Conservation (phyloP, 1,140 invertebrate genomes). For the Chelonus insularis region DNA sequence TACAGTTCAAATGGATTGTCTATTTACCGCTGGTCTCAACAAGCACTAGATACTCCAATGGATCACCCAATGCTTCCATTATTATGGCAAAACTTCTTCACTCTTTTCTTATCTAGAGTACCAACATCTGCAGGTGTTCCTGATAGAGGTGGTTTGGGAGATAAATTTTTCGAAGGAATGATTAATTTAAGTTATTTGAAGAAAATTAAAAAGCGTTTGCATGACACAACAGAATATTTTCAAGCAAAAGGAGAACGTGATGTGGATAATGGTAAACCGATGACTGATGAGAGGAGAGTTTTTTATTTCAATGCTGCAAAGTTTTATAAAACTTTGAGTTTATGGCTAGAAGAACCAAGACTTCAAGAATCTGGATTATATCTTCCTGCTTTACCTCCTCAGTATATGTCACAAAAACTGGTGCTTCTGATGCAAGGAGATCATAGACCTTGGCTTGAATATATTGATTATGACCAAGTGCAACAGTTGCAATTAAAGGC, state of each 20-base stretch:
- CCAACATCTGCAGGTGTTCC: slow-evolving; percentile 54
- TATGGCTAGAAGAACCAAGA: slow-evolving; percentile 80
- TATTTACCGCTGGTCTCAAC: slow-evolving; percentile 79
- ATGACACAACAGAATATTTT: slow-evolving; percentile 69
- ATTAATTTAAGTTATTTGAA: slow-evolving; percentile 72
- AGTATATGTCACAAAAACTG: slow-evolving; percentile 68
- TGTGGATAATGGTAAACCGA: slow-evolving; percentile 47
- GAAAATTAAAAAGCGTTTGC: slow-evolving; percentile 71
- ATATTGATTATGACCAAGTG: slow-evolving; percentile 64
- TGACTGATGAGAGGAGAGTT: slow-evolving; percentile 50
- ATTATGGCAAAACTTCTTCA: slow-evolving; percentile 82
- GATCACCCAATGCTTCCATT: slow-evolving; percentile 74
- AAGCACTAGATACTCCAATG: slow-evolving; percentile 72
- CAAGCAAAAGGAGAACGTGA: slow-evolving; percentile 52
- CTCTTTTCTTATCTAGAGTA: slow-evolving; percentile 70
- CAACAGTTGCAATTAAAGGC: slow-evolving; percentile 60
- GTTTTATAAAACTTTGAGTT: slow-evolving; percentile 66
- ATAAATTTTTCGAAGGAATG: slow-evolving; percentile 77
- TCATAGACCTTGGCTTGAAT: slow-evolving; percentile 69
- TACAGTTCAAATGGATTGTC: slow-evolving; percentile 66
- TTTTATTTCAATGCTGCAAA: slow-evolving; percentile 54
- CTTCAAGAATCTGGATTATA: slow-evolving; percentile 71
- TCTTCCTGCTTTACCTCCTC: slow-evolving; percentile 73
- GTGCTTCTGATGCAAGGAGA: slow-evolving; percentile 61
- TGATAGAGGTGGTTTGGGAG: slow-evolving; percentile 68